phyloP scores from a whole-genome alignment of 1,140 invertebrate species.

The Drosophila pruinosa region DNA sequence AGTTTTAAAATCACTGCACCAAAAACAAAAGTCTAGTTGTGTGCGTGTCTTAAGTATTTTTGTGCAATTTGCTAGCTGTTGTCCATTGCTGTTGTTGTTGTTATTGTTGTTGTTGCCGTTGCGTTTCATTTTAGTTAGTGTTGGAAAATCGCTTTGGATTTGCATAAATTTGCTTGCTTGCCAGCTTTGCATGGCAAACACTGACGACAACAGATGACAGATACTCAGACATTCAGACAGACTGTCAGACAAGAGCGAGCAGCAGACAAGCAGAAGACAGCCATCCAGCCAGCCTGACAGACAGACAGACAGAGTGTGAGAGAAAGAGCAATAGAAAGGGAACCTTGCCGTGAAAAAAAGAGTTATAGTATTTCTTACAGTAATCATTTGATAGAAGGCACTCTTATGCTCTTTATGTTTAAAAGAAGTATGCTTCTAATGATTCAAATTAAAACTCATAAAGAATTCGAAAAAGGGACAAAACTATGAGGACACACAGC shows the following conservation, averaged over 20 bases:
- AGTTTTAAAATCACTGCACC: conserved; percentile 68
- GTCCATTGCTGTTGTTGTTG: conserved; percentile 13
- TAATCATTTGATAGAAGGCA: too few species aligned
- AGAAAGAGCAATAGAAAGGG: background rate
- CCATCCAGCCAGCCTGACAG: too few species aligned
- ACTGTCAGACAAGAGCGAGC: background rate
- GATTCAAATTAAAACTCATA: too few species aligned
- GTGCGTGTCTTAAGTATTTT: conserved; percentile 70
- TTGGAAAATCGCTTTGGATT: conserved; percentile 79
- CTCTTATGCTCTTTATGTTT: too few species aligned
- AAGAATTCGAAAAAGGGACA: too few species aligned
- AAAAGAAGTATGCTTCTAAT: too few species aligned
- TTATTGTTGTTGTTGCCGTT: conserved; percentile 7
- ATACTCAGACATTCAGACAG: conserved; percentile 21
- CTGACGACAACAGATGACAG: conserved; percentile 38
- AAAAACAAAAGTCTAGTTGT: conserved; percentile 53
- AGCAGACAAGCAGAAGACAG: background rate
- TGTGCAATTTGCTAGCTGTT: conserved; percentile 68
- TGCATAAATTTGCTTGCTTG: conserved; percentile 76
- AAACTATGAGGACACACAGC: too few species aligned
- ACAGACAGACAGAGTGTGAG: background rate
- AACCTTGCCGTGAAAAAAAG: too few species aligned
- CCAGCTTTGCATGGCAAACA: conserved; percentile 54
- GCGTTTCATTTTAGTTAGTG: conserved; percentile 76
- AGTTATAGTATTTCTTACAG: too few species aligned